Conservation (phyloP, 2,888 invertebrate species). For the Aproaerema taeniolella region DNA sequence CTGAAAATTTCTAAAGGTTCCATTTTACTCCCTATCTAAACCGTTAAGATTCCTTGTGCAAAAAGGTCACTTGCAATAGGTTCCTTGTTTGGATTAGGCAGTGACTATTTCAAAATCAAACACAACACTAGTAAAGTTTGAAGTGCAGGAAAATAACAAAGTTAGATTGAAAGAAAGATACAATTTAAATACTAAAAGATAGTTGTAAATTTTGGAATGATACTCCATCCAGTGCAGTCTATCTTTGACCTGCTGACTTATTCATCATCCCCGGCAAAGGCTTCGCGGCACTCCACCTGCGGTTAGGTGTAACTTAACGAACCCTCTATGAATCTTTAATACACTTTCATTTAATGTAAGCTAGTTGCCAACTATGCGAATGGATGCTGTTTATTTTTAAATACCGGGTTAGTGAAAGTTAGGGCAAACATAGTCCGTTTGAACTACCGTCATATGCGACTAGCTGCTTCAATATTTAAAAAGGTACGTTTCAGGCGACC, state of each 20-base stretch:
- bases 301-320: conserved; percentile 74
- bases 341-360: conserved; percentile 68
- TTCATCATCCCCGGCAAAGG: conserved; percentile 55
- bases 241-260: conserved; percentile 50
- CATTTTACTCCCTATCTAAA: too few species aligned
- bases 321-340: conserved; percentile 72
- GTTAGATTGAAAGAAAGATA: too few species aligned
- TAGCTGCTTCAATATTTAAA: conserved; percentile 1
- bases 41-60: too few species aligned
- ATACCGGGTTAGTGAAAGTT: conserved; percentile 32
- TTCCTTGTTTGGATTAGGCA: too few species aligned
- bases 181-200: too few species aligned
- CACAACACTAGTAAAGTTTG: too few species aligned
- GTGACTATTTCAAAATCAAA: too few species aligned
- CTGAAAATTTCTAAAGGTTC: too few species aligned
- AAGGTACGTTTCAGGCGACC: not conserved
- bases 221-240: conserved; percentile 28
- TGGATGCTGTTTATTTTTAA: conserved; percentile 52
- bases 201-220: too few species aligned
- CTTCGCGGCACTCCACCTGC: conserved; percentile 57
- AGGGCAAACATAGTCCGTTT: conserved; percentile 20
- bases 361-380: conserved; percentile 52
- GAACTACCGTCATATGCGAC: not conserved
- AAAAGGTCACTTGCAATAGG: too few species aligned
- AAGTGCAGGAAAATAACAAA: too few species aligned